These are phyloP conservation scores for Drosophila neonasuta DNA, from an alignment of 2,888 invertebrate species.

Conservation along the genomic window DNA sequence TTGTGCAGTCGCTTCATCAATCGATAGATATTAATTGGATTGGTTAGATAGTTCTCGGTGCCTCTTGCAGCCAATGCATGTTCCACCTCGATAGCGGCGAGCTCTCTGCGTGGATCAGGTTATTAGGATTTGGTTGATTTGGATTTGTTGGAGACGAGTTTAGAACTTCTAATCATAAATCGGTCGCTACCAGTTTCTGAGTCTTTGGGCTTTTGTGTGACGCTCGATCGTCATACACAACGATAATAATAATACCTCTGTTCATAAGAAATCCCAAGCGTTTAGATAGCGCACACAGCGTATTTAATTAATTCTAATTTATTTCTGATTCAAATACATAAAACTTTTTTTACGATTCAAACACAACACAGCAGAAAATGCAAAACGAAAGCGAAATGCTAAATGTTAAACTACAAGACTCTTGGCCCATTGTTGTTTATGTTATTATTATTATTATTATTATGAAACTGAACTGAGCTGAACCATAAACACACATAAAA, in stretches of 20 bases:
- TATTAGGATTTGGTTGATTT: conserved; percentile 20
- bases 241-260: conserved; percentile 1
- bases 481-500: conserved; percentile 9
- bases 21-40: conserved; percentile 97
- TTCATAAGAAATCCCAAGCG: conserved; percentile 25
- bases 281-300: conserved; percentile 8
- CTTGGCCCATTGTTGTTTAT: conserved; percentile 24
- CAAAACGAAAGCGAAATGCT: conserved; percentile 65
- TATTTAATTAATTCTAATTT: conserved; percentile 77
- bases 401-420: conserved; percentile 47
- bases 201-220: conserved; percentile 33
- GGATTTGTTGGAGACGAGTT: conserved; percentile 42
- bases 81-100: conserved; percentile 87
- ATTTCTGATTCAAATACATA: conserved; percentile 60
- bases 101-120: conserved; percentile 77
- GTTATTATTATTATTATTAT: background rate
- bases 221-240: conserved; percentile 49
- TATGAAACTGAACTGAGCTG: conserved; percentile 12
- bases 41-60: conserved; percentile 90
- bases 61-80: conserved; percentile 90
- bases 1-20: conserved; percentile 95
- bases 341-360: conserved; percentile 53
- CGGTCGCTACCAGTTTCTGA: conserved; percentile 61
- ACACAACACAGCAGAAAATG: conserved; percentile 23
- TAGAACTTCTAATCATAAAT: conserved; percentile 41